Base-by-base conservation (phyloP, 2,888 invertebrate species). In the Carabus problematicus region DNA sequence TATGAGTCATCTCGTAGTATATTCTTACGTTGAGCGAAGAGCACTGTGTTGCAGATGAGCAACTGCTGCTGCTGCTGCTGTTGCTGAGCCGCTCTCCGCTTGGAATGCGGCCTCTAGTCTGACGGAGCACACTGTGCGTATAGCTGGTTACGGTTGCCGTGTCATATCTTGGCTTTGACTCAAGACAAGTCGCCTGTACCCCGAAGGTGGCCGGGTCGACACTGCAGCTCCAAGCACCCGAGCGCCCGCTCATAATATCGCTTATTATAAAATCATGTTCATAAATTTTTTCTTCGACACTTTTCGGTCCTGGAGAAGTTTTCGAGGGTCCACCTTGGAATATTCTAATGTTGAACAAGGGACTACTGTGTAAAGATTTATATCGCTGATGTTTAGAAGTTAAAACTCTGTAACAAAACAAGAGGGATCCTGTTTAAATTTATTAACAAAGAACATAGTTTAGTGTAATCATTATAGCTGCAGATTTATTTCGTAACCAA, bases 81-180 rank as follows among this genome's bases (percentile, higher is more conserved):
- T 7, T 12, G 11, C 3, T 45, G 9, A 9, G 9, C 9, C 8
- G 45, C 45, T 11, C 45, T 45, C 7, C 14, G 45, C 3, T 52
- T 52, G 52, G 52, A 52, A 52, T 52, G 52, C 18, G 52, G 52
- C 18, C 52, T 19, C 52, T 16, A 14, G 12, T n/a, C 18, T 52
- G 52, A 9, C 52, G 9, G 14, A 52, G 52, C 18, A 16, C 52
- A 9, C 12, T 52, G 19, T 19, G 18, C 52, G 52, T 12, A 52
- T 9, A 11, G 19, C 52, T 52, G 49, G 3, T 8, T 16, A 49
- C 49, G 12, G 8, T 8, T 8, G 19, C 52, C 6, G 19, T 19
- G 14, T 16, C 11, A 52, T 18, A 52, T 18, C 52, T 9, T 12
- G 52, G 8, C 6, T 16, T 11, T 19, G 6, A 14, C 52, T n/a